A percentile compares a stretch with the other conserved stretches of the same genome.
Evolutionary conservation across 2,113 vertebrate genomes (phyloP).

Genomic region (Todiramphus chloris): DNA sequence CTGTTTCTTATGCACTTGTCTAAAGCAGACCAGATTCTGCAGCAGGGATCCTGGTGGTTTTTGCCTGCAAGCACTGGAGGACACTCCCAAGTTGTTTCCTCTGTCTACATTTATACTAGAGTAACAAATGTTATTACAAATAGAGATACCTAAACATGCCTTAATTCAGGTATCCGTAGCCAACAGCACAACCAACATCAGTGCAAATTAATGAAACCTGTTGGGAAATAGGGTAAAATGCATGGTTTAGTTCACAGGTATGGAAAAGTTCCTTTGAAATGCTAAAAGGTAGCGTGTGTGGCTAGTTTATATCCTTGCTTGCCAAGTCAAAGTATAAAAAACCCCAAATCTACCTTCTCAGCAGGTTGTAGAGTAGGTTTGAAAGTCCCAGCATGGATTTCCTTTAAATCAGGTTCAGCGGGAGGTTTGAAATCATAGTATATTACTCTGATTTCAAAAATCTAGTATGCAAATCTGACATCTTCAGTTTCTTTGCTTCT

Average conservation of each 20-base stretch:
- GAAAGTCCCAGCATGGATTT: background rate
- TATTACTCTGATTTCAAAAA: background rate
- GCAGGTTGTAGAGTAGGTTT: background rate
- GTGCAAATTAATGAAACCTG: background rate
- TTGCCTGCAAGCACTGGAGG: background rate
- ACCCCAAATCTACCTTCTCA: background rate
- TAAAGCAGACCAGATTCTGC: background rate
- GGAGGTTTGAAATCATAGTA: background rate
- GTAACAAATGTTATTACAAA: background rate
- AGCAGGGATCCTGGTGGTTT: background rate
- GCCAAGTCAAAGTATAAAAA: background rate
- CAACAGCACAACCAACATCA: background rate
- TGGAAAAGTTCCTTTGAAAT: background rate
- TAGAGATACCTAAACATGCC: background rate
- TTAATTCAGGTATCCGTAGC: background rate
- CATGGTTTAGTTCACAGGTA: background rate
- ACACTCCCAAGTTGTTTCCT: background rate
- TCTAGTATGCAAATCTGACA: background rate
- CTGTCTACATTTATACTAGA: background rate
- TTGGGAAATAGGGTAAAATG: background rate
- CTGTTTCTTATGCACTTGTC: background rate
- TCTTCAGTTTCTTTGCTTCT: background rate
- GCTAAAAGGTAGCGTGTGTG: background rate
- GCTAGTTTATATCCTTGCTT: background rate
- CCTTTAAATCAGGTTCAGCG: background rate